These are phyloP conservation scores for Ophioninae sp. DNA, from an alignment of 2,888 invertebrate genomes.

Conservation along the genomic window DNA sequence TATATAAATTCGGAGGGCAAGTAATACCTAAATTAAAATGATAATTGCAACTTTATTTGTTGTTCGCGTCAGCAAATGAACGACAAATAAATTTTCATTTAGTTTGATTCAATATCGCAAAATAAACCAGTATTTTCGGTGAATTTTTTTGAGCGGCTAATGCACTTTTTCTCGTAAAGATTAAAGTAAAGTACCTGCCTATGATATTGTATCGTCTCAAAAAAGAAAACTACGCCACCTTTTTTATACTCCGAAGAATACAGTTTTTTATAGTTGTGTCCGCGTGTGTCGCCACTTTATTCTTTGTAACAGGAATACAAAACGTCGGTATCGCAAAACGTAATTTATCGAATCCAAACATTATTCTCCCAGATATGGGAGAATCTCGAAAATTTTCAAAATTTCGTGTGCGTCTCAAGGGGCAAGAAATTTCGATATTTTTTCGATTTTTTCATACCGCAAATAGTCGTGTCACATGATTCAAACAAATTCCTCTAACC, in stretches of 20 bases:
- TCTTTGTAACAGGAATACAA: constrained; percentile 10
- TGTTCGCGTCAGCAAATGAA: no score
- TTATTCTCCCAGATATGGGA: constrained; percentile 3
- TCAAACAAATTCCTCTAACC: background rate
- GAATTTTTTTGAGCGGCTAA: background rate
- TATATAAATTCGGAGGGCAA: no score
- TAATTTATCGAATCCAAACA: constrained; percentile 26
- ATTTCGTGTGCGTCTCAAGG: background rate
- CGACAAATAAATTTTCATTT: background rate
- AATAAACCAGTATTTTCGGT: background rate
- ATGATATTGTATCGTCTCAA: constrained; percentile 38
- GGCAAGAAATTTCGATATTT: background rate
- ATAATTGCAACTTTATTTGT: no score
- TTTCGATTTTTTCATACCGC: background rate
- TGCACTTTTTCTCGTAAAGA: background rate
- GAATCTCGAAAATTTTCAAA: background rate
- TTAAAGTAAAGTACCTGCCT: constrained; percentile 55
- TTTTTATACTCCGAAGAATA: constrained; percentile 54
- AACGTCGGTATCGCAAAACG: background rate
- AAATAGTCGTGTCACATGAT: background rate
- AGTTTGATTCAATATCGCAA: no score
- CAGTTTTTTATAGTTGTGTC: constrained; percentile 41
- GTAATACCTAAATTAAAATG: no score
- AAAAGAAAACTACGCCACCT: constrained; percentile 27
- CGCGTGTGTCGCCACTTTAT: constrained; percentile 31